A percentile compares a stretch with the other conserved stretches of the same genome.
phyloP scores from a whole-genome alignment of 2,113 vertebrate genomes.

The Motacilla alba region DNA sequence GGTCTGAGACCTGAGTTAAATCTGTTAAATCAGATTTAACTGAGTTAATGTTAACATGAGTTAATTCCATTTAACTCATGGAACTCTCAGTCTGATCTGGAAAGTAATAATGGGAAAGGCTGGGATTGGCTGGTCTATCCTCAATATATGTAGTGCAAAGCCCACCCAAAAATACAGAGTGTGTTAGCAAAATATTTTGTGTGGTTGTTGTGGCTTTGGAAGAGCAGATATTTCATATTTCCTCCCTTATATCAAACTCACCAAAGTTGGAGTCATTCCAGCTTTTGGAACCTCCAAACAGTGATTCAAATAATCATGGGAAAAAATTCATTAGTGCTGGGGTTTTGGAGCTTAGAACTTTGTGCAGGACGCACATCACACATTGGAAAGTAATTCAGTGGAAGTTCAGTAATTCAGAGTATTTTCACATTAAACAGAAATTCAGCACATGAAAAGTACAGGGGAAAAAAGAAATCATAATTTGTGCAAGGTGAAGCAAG shows the following conservation, averaged over 20 bases:
- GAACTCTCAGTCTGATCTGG: background rate
- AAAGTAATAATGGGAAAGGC: background rate
- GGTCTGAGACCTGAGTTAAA: background rate
- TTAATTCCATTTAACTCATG: background rate
- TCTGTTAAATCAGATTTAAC: too few relatives aligned
- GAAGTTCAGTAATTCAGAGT: background rate
- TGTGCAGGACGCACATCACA: accelerated
- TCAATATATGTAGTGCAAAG: background rate
- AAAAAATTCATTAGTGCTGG: background rate
- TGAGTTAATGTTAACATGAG: too few relatives aligned
- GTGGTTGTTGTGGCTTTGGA: background rate
- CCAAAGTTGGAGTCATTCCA: background rate
- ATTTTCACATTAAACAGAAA: background rate
- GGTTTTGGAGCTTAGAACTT: background rate
- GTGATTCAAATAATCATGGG: background rate
- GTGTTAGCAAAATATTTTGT: background rate
- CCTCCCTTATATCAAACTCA: background rate
- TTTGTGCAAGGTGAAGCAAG: background rate
- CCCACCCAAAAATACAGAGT: background rate
- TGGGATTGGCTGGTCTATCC: background rate
- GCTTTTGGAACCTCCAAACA: background rate
- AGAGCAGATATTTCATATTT: background rate
- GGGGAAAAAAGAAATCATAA: background rate
- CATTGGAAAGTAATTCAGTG: background rate
- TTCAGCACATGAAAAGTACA: background rate